These are phyloP conservation scores for Lagothrix lagotricha DNA, from an alignment of 2,797 vertebrate species.

Conservation along the genomic window DNA sequence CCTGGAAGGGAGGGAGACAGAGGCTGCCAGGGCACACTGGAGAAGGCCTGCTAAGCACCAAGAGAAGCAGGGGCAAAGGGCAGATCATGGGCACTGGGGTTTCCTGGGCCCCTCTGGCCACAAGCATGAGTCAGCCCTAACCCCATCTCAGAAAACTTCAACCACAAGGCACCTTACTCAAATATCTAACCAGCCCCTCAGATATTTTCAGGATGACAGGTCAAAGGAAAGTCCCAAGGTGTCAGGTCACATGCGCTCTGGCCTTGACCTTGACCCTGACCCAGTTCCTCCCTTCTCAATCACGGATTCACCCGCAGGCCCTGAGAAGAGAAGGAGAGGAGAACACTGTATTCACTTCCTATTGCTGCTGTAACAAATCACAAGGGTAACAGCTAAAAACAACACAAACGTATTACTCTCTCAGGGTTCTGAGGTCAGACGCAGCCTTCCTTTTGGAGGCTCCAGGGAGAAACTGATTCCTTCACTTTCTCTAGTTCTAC, in stretches of 20 bases:
- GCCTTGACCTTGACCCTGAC: constrained; percentile 42
- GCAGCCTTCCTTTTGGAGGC: neutral
- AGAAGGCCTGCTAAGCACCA: neutral
- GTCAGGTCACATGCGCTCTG: neutral
- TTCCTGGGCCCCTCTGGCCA: neutral
- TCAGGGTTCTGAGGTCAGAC: neutral
- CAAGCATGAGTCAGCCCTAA: neutral
- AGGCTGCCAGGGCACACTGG: neutral
- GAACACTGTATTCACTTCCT: neutral
- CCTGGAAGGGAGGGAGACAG: neutral
- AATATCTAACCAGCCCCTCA: neutral
- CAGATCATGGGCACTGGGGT: neutral
- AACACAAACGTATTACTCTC: neutral
- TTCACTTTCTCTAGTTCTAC: neutral
- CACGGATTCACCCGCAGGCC: neutral
- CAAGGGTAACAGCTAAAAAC: neutral
- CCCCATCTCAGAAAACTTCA: neutral
- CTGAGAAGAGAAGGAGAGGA: neutral
- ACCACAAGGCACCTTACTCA: neutral
- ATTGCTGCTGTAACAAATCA: neutral
- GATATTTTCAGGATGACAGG: neutral
- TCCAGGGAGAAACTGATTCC: neutral
- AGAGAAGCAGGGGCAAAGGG: neutral
- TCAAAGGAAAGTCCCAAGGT: neutral
- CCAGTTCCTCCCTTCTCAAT: neutral